These are phyloP conservation scores for Chinchilla lanigera DNA, from an alignment of 2,113 vertebrate species.

Conservation along the genomic window DNA sequence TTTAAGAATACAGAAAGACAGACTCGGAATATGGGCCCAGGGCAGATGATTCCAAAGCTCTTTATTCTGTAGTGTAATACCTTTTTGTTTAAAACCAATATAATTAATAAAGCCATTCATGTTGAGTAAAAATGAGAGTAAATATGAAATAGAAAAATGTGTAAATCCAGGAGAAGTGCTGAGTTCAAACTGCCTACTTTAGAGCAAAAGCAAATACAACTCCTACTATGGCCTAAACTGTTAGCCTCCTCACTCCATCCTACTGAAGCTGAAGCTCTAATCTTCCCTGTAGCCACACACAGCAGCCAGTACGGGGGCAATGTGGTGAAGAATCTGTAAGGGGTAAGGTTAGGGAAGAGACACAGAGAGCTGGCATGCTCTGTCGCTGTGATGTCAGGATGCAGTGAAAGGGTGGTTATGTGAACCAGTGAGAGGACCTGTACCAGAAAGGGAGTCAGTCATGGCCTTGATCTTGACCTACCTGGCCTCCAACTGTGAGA, in stretches of 20 bases:
- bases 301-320: not conserved
- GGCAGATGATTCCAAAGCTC: not conserved
- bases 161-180: not conserved
- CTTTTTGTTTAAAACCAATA: slow-evolving; percentile 50
- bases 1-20: not conserved
- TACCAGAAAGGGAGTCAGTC: not conserved
- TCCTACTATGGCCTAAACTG: not conserved
- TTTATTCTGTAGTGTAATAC: slow-evolving; percentile 26
- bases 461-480: not conserved
- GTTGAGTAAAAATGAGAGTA: slow-evolving; percentile 45
- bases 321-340: not conserved
- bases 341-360: not conserved
- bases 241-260: not conserved
- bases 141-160: not conserved
- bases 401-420: not conserved
- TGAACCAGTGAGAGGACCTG: not conserved
- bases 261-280: not conserved
- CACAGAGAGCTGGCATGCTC: not conserved
- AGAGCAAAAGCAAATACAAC: not conserved
- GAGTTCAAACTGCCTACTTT: not conserved
- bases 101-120: slow-evolving; percentile 9
- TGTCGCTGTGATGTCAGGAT: not conserved
- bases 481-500: not conserved
- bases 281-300: not conserved
- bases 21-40: not conserved